Conservation (phyloP, 2,888 invertebrate genomes). For the Papilio demoleus region DNA sequence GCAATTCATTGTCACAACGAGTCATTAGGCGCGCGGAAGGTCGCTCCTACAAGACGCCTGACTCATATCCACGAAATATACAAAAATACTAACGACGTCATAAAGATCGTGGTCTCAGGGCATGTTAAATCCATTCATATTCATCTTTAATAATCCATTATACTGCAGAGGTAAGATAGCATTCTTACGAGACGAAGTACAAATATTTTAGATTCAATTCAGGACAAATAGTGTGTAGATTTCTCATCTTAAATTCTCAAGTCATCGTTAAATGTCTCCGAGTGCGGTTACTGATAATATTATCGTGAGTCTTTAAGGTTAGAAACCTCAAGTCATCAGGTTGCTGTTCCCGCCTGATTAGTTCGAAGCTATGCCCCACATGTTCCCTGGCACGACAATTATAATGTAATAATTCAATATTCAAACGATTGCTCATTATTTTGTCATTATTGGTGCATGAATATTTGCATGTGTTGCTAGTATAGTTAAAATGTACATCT, state of each 20-base stretch:
- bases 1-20: constrained; percentile 17
- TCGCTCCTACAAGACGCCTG: constrained; percentile 33
- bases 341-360: constrained; percentile 4
- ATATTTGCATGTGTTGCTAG: neutral
- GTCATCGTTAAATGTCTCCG: neutral
- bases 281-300: neutral
- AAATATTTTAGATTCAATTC: too few relatives aligned
- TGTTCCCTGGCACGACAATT: neutral
- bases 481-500: too few relatives aligned
- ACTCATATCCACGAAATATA: constrained; percentile 28
- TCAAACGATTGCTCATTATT: constrained; percentile 6
- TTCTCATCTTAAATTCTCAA: neutral
- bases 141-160: too few relatives aligned
- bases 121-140: neutral
- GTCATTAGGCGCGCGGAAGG: constrained; percentile 31
- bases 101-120: neutral
- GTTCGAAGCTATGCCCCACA: constrained; percentile 18
- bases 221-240: too few relatives aligned
- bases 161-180: too few relatives aligned
- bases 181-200: too few relatives aligned
- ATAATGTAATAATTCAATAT: neutral
- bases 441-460: constrained; percentile 20
- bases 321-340: neutral
- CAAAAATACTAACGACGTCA: constrained; percentile 33
- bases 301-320: neutral